Conservation (phyloP, 2,888 invertebrate genomes). For the Drosophila neutralis region DNA sequence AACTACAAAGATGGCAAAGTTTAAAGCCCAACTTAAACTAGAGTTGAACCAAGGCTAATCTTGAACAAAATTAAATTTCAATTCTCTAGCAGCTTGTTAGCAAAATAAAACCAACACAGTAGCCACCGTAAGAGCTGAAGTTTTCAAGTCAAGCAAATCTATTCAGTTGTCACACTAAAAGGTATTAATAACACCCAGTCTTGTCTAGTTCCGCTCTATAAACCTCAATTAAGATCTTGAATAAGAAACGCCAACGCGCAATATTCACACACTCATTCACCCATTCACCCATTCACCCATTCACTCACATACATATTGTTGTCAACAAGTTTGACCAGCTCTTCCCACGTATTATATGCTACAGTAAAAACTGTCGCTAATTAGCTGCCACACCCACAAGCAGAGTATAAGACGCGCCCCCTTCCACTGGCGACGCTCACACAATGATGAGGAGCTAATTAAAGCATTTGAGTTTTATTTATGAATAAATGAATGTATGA, state of each 20-base stretch:
- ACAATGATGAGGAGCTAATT: slow-evolving; percentile 51
- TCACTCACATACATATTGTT: not conserved
- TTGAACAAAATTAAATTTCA: not conserved
- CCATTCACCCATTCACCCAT: no score
- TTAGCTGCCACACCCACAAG: slow-evolving; percentile 62
- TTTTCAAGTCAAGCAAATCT: not conserved
- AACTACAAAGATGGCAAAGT: not conserved
- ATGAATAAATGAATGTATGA: slow-evolving; percentile 20
- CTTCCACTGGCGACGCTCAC: slow-evolving; percentile 1
- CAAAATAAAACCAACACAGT: not conserved
- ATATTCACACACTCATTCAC: not conserved
- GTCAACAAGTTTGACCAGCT: not conserved
- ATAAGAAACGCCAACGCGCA: slow-evolving; percentile 46
- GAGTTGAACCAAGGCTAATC: not conserved
- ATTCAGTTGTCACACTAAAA: not conserved
- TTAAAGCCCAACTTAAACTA: not conserved
- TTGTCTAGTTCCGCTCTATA: not conserved
- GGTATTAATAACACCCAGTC: not conserved
- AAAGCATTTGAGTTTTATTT: slow-evolving; percentile 33
- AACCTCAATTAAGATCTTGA: slow-evolving; percentile 5
- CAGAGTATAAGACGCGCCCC: not conserved
- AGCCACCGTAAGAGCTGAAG: not conserved
- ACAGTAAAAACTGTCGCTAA: slow-evolving; percentile 53
- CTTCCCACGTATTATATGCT: slow-evolving; percentile 57
- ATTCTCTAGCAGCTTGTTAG: not conserved